Base-by-base conservation (phyloP, 2,113 vertebrate genomes). In the Mirounga angustirostris region DNA sequence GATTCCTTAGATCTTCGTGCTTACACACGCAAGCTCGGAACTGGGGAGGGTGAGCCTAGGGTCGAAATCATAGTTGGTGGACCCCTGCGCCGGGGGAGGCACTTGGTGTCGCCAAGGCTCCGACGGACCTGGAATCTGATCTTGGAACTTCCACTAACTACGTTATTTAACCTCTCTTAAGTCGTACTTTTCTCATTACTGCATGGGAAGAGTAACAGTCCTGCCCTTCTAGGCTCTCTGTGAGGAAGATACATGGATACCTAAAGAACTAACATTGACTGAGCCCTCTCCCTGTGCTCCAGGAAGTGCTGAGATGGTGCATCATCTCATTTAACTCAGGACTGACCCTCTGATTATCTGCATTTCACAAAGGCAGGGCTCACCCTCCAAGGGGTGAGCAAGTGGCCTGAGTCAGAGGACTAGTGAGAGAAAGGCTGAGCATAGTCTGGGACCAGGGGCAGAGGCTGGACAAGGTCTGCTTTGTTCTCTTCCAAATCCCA, bases 171-270 rank as follows among this genome's bases (percentile, higher is more conserved):
- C 16, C 10, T 89, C 82, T 59, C 50, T 67, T 40, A 67, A 28
- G 13, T 69, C 22, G n/a, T n/a, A 54, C 18, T 59, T 52, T 24
- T 58, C 43, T 96, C 28, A 16, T 67, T 89, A 73, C 86, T 40
- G 54, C 59, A 59, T 52, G 26, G 36, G 58, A 73, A 65, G 81
- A 43, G 5, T 67, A 58, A 61, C 2, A n/a, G 26, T 89, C 13
- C 85, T 14, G 9, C 22, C 63, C 30, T 73, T 40, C 1, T 0
- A n/a, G 18, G 56, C 15, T 54, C 22, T 81, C 93, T 59, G 18
- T 19, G 4, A 59, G 58, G 52, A 26, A 30, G 58, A 18, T 0
- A 26, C 26, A 0, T 0, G 40, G 11, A 28, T 1, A 1, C 5
- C 33, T 4, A 14, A 50, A 43, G 73, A 61, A 19, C 56, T 78